phyloP scores from a whole-genome alignment of 2,888 invertebrate genomes.

The Diadegma fenestrale region DNA sequence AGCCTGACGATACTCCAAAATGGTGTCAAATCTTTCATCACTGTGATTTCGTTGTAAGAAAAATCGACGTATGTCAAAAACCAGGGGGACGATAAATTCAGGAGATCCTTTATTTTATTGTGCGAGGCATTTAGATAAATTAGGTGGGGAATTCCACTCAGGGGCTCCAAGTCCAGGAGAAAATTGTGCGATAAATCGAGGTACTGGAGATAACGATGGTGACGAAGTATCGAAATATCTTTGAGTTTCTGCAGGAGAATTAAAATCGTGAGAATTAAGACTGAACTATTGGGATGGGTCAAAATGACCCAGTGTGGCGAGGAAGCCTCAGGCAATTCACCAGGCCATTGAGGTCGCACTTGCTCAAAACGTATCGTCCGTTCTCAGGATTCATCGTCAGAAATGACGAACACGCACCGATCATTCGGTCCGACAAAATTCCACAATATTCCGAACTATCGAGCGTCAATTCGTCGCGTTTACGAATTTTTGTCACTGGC shows the following conservation, averaged over 20 bases:
- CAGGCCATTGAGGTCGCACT: slow-evolving; percentile 85
- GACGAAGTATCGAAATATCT: slow-evolving; percentile 86
- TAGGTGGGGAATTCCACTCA: slow-evolving; percentile 86
- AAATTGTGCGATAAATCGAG: slow-evolving; percentile 87
- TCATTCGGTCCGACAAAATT: slow-evolving; percentile 86
- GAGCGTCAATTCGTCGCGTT: slow-evolving; percentile 55
- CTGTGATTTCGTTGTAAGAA: slow-evolving; percentile 86
- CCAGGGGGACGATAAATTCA: slow-evolving; percentile 87
- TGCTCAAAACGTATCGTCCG: slow-evolving; percentile 86
- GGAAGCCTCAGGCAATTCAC: slow-evolving; percentile 66
- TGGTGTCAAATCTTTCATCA: slow-evolving; percentile 86
- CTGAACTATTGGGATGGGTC: too few species aligned
- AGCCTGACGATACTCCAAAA: slow-evolving; percentile 89
- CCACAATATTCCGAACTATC: slow-evolving; percentile 82
- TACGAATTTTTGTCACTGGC: slow-evolving; percentile 70
- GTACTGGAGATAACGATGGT: slow-evolving; percentile 87
- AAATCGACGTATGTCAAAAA: slow-evolving; percentile 88
- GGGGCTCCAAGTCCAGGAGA: slow-evolving; percentile 85
- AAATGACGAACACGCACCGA: slow-evolving; percentile 86
- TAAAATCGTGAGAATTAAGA: too few species aligned
- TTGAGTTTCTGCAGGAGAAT: slow-evolving; percentile 79
- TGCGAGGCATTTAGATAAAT: slow-evolving; percentile 87
- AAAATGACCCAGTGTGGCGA: too few species aligned
- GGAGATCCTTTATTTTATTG: slow-evolving; percentile 86
- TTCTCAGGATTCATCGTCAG: slow-evolving; percentile 86